Evolutionary conservation across 1,140 invertebrate genomes (phyloP).

Genomic region (Leptonema lineaticorne): DNA sequence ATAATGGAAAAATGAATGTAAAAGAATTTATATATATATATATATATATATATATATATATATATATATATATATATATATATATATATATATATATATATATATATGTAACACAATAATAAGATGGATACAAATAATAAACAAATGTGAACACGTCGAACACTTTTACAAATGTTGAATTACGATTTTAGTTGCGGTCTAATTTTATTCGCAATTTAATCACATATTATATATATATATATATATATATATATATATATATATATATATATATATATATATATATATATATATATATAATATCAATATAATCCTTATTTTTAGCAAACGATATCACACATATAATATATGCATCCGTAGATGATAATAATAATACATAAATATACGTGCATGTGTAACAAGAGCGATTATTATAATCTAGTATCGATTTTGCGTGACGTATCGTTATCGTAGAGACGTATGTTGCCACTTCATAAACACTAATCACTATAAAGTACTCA

Average conservation of each 20-base stretch:
- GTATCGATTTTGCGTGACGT: conserved; percentile 22
- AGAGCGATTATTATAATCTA: conserved; percentile 7
- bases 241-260: background rate
- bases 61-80: no score
- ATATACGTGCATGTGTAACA: background rate
- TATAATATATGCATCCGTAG: background rate
- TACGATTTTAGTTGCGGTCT: no score
- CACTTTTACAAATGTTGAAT: no score
- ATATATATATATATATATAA: background rate
- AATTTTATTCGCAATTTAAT: no score
- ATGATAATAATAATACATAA: background rate
- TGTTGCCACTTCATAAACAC: conserved; percentile 19
- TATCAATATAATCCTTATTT: background rate
- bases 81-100: no score
- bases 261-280: conserved; percentile 1
- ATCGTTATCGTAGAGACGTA: background rate
- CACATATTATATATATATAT: background rate
- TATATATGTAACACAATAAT: no score
- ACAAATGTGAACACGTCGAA: no score
- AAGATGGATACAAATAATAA: no score
- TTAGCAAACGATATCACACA: background rate
- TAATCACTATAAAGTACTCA: conserved; percentile 18
- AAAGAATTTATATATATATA: background rate
- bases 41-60: no score
- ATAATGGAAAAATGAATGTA: no score